Evolutionary conservation across 2,113 vertebrate genomes (phyloP).

Genomic region (Anguilla rostrata): DNA sequence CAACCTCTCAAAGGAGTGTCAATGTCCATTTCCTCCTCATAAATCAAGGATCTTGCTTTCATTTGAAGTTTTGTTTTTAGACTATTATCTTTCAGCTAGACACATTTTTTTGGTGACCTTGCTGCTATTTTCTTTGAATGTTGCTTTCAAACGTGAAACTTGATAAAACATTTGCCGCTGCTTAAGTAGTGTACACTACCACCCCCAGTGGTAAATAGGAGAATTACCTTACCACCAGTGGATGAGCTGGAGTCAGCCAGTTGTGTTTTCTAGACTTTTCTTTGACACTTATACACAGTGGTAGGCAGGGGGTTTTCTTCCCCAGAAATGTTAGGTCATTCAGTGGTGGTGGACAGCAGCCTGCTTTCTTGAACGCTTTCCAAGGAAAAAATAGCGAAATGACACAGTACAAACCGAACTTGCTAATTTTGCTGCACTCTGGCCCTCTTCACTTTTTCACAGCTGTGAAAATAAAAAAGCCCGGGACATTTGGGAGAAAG

Average conservation of each 20-base stretch:
- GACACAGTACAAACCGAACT: not conserved
- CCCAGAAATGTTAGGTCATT: not conserved
- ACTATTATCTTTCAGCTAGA: not conserved
- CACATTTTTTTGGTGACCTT: not conserved
- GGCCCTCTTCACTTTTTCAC: slow-evolving; percentile 15
- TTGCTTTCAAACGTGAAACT: not conserved
- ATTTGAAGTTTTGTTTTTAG: not conserved
- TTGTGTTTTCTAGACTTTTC: not conserved
- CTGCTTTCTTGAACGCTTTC: not conserved
- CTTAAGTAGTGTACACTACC: not conserved
- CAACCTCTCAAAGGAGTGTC: not conserved
- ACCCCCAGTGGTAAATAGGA: not conserved
- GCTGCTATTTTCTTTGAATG: not conserved
- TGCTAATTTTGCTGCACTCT: not conserved
- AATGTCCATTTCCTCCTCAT: not conserved
- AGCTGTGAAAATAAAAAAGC: slow-evolving; percentile 62
- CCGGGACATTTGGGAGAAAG: slow-evolving; percentile 47
- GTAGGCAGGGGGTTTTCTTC: not conserved
- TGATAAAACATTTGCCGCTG: not conserved
- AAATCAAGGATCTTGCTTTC: not conserved
- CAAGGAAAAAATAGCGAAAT: not conserved
- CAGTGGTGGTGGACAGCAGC: not conserved
- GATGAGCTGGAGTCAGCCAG: not conserved
- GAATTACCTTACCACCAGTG: not conserved
- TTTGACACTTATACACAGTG: not conserved